Conservation (phyloP, 2,797 vertebrate genomes). For the Premnoplex brunnescens region DNA sequence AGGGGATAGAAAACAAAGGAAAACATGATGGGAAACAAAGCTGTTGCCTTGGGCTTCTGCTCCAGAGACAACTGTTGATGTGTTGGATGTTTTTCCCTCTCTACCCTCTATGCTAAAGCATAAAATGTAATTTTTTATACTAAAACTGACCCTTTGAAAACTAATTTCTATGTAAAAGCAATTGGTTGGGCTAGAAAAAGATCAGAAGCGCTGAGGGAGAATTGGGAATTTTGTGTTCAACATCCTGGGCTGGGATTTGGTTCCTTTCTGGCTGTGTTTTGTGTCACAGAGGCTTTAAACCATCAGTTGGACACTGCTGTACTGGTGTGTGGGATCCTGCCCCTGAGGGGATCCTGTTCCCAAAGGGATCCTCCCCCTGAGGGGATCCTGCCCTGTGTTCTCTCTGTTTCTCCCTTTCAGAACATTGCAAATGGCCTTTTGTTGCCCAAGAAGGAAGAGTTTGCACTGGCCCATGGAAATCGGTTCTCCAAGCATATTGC, state of each 20-base stretch:
- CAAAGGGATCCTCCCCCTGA: rapidly evolving
- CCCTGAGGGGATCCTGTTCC: background rate
- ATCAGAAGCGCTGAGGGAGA: background rate
- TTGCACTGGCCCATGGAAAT: constrained; percentile 58
- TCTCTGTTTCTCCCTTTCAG: constrained; percentile 22
- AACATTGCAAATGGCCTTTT: constrained; percentile 33
- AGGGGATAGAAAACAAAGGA: background rate
- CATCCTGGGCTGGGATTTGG: background rate
- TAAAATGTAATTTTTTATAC: background rate
- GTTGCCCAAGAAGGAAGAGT: constrained; percentile 22
- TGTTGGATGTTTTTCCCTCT: background rate
- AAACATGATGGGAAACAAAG: background rate
- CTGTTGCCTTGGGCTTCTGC: background rate
- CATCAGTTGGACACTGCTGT: rapidly evolving
- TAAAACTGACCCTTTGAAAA: background rate
- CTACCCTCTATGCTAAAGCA: rapidly evolving
- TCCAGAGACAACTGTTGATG: background rate
- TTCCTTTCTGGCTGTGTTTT: background rate
- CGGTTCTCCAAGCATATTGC: constrained; percentile 80
- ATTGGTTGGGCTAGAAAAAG: background rate
- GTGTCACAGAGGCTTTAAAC: rapidly evolving
- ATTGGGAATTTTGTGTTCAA: background rate
- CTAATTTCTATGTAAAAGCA: background rate
- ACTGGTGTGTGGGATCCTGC: background rate
- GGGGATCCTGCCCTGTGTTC: background rate